phyloP scores from a whole-genome alignment of 2,888 invertebrate genomes.

The Limnephilus auricula region DNA sequence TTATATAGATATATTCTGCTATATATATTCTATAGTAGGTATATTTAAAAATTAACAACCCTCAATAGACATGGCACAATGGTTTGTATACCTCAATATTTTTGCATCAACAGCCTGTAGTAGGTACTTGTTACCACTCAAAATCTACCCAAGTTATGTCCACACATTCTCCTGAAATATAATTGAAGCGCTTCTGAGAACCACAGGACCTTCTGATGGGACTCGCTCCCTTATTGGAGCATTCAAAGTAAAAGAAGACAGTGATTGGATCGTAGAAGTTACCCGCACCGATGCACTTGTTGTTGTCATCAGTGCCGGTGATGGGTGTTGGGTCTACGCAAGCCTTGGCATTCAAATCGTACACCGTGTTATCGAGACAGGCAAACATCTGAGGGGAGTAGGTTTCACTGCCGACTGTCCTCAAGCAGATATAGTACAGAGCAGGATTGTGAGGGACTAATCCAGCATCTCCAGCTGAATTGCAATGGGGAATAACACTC shows the following conservation, averaged over 20 bases:
- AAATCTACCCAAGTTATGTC: slow-evolving; percentile 29
- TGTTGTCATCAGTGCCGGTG: neutral
- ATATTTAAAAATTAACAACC: neutral
- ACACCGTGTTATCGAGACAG: slow-evolving; percentile 29
- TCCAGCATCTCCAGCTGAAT: slow-evolving; percentile 17
- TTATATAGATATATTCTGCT: neutral
- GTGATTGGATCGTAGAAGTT: slow-evolving; percentile 10
- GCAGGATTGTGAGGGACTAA: slow-evolving; percentile 18
- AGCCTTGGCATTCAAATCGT: neutral
- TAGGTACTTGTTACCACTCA: neutral
- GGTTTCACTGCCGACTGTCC: neutral
- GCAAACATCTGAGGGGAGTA: slow-evolving; percentile 46
- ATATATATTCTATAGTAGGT: no score
- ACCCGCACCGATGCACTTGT: slow-evolving; percentile 11
- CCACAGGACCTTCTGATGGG: slow-evolving; percentile 30
- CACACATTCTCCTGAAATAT: neutral
- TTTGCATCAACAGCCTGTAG: neutral
- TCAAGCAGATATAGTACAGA: slow-evolving; percentile 44
- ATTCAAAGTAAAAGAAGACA: slow-evolving; percentile 27
- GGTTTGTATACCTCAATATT: neutral
- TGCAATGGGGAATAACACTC: neutral
- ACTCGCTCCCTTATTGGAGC: neutral
- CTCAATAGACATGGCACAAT: neutral
- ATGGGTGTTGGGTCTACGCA: slow-evolving; percentile 45
- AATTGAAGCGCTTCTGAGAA: neutral